Evolutionary conservation across 2,113 vertebrate species (phyloP).

Genomic region (Silurus glanis): DNA sequence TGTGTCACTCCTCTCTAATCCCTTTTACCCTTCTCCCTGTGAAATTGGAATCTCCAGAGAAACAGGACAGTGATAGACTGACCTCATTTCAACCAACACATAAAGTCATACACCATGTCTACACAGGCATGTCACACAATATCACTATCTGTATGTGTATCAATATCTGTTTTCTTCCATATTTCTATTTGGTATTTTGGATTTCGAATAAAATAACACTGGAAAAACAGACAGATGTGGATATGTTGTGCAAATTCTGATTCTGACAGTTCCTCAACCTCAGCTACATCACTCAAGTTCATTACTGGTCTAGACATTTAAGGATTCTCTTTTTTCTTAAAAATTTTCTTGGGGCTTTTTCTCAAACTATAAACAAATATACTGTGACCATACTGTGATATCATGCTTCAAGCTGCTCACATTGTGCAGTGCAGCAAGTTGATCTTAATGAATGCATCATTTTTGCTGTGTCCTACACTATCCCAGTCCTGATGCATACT

Average conservation of each 20-base stretch:
- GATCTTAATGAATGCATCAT: background rate
- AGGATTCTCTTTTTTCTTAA: background rate
- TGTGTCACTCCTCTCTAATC: constrained; percentile 65
- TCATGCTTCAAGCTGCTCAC: background rate
- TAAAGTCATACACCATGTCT: background rate
- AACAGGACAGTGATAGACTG: constrained; percentile 37
- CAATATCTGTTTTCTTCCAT: background rate
- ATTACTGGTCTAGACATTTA: background rate
- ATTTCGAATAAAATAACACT: no score
- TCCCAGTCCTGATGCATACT: background rate
- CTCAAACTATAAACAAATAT: background rate
- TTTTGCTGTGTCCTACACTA: background rate
- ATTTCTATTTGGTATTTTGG: no score
- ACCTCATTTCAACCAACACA: background rate
- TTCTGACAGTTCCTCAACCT: background rate
- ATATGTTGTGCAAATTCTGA: no score
- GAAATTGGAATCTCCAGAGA: constrained; percentile 53
- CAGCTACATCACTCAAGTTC: no score
- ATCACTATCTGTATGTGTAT: background rate
- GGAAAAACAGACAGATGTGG: no score
- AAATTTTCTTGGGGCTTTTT: background rate
- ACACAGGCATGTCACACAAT: background rate
- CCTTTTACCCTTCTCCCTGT: constrained; percentile 46
- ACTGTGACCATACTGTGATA: no score
- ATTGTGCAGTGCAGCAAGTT: background rate